A percentile compares a stretch with the other conserved stretches of the same genome.
Conservation (phyloP, 2,797 vertebrate species). For the Phataginus tetradactyla region DNA sequence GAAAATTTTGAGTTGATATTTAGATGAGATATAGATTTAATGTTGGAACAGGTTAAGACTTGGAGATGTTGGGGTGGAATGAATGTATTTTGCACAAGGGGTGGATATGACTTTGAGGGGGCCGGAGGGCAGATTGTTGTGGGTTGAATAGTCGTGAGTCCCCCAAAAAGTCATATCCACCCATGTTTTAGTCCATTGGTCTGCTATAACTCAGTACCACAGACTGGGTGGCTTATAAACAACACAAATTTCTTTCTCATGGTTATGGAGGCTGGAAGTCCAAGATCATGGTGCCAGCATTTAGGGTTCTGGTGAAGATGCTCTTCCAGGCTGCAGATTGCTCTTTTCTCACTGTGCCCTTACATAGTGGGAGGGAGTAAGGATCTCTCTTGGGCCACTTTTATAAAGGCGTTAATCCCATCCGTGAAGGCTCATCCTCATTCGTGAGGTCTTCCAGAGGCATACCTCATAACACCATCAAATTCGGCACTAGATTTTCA, state of each 20-base stretch:
- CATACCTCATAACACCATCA: neutral
- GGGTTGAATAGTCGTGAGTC: neutral
- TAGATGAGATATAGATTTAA: neutral
- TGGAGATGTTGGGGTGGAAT: neutral
- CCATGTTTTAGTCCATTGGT: too few species aligned
- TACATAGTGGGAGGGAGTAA: neutral
- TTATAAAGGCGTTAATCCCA: neutral
- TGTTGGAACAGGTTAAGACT: neutral
- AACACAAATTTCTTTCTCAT: neutral
- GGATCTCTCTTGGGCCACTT: neutral
- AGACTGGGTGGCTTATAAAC: neutral
- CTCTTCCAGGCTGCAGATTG: neutral
- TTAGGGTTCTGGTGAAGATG: neutral
- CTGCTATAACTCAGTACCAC: neutral
- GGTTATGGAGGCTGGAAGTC: neutral
- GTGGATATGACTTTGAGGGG: neutral
- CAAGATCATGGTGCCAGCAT: neutral
- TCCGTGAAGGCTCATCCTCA: neutral
- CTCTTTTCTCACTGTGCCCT: neutral
- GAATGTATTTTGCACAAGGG: neutral
- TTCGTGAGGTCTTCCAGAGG: neutral
- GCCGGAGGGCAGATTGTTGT: neutral
- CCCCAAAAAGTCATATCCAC: neutral
- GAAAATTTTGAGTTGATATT: neutral
- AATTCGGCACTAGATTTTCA: neutral